A percentile compares a stretch with the other conserved stretches of the same genome.
Conservation (phyloP, 2,888 invertebrate species). For the Parthenolecanium corni region DNA sequence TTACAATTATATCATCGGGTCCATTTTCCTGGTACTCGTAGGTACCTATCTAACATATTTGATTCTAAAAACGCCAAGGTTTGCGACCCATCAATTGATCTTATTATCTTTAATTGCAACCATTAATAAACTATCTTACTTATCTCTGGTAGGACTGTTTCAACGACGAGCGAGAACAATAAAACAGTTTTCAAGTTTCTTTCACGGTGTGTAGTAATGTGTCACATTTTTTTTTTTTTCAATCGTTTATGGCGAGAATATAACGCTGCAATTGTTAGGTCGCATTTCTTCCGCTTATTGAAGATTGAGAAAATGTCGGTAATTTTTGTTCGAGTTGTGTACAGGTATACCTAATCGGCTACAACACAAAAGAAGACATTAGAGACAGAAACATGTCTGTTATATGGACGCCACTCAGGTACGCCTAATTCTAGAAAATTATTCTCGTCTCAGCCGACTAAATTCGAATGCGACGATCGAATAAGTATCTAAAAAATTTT, state of each 20-base stretch:
- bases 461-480: too few species aligned
- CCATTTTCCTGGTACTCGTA: not conserved
- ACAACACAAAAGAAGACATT: not conserved
- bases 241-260: not conserved
- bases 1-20: not conserved
- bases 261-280: not conserved
- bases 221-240: not conserved
- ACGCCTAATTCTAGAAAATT: not conserved
- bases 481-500: too few species aligned
- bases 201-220: not conserved
- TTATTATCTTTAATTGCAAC: constrained; percentile 11
- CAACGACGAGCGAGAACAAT: not conserved
- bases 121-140: not conserved
- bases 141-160: too few species aligned
- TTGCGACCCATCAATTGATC: constrained; percentile 13
- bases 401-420: constrained; percentile 12
- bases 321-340: too few species aligned
- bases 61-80: constrained; percentile 1
- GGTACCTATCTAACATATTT: too few species aligned
- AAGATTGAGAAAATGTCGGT: too few species aligned
- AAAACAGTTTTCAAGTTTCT: not conserved
- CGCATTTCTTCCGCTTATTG: too few species aligned
- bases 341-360: not conserved
- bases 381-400: not conserved
- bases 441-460: too few species aligned